Conservation (phyloP, 1,140 invertebrate genomes). For the Charaxes varanes region DNA sequence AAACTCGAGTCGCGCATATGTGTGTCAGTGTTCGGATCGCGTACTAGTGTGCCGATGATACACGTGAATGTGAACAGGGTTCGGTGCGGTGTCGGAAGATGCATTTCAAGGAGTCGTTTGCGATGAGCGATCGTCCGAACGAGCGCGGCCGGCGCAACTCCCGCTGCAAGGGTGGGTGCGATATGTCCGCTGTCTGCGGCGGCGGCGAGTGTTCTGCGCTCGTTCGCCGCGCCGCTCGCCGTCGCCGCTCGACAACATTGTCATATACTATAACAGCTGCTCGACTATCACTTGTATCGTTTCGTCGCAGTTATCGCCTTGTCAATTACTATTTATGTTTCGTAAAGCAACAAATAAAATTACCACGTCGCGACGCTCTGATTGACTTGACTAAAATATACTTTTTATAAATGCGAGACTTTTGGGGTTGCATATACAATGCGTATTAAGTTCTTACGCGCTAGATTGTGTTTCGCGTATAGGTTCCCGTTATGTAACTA, state of each 20-base stretch:
- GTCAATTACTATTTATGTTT: no score
- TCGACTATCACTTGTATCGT: constrained; percentile 9
- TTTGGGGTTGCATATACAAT: no score
- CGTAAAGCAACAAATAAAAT: no score
- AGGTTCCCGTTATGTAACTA: no score
- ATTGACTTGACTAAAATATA: no score
- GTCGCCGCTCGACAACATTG: constrained; percentile 13
- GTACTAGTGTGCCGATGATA: constrained; percentile 61
- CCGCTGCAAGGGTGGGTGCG: constrained; percentile 68
- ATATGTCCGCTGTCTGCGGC: constrained; percentile 38
- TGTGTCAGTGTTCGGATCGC: constrained; percentile 60
- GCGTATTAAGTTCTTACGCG: no score
- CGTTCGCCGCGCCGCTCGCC: not conserved
- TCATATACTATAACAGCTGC: constrained; percentile 24
- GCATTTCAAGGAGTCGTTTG: constrained; percentile 73
- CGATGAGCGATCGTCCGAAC: constrained; percentile 70
- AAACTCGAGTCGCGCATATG: constrained; percentile 50
- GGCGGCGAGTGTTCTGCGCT: constrained; percentile 22
- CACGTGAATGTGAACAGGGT: constrained; percentile 65
- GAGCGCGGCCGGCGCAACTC: constrained; percentile 70
- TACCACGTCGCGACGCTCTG: no score
- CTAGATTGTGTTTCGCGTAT: no score
- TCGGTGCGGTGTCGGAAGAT: constrained; percentile 63
- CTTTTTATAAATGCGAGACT: no score
- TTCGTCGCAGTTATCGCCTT: no score